Percentiles rank a stretch among this genome's conserved stretches.
Conservation (phyloP, 23 tunicate species). For the Oikopleura dioica region DNA sequence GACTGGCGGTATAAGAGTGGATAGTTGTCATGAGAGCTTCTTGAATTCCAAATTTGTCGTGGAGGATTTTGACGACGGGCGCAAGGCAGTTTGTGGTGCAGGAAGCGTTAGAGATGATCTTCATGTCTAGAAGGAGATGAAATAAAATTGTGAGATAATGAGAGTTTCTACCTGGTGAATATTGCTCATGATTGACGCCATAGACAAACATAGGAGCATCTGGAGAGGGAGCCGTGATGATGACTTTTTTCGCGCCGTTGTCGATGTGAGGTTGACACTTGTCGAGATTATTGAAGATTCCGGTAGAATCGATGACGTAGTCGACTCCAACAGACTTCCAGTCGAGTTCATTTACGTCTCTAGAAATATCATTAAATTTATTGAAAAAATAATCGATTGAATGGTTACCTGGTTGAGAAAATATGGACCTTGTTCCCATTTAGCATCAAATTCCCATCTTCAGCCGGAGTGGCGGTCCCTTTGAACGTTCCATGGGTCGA, state of each 20-base stretch:
- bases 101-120: slow-evolving; percentile 11
- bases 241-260: slow-evolving; percentile 16
- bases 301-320: slow-evolving; percentile 18
- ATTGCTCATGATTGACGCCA: slow-evolving; percentile 15
- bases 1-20: slow-evolving; percentile 19
- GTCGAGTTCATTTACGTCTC: slow-evolving; percentile 3
- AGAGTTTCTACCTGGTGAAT: too few relatives aligned
- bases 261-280: slow-evolving; percentile 12
- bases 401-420: too few relatives aligned
- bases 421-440: slow-evolving; percentile 8
- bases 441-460: slow-evolving; percentile 15
- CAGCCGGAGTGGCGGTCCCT: slow-evolving; percentile 1
- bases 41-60: not conserved
- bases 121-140: too few relatives aligned
- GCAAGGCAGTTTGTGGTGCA: slow-evolving; percentile 9
- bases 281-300: slow-evolving; percentile 14
- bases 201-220: slow-evolving; percentile 20
- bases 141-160: too few relatives aligned
- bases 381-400: too few relatives aligned
- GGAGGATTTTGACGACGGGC: not conserved
- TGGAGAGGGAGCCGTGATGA: slow-evolving; percentile 18
- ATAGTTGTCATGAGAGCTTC: slow-evolving; percentile 22
- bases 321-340: slow-evolving; percentile 16
- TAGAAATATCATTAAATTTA: too few relatives aligned
- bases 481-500: slow-evolving; percentile 18